Percentiles rank a stretch among this genome's conserved stretches.
Conservation (phyloP, 2,888 invertebrate genomes). For the Orthosia gothica region DNA sequence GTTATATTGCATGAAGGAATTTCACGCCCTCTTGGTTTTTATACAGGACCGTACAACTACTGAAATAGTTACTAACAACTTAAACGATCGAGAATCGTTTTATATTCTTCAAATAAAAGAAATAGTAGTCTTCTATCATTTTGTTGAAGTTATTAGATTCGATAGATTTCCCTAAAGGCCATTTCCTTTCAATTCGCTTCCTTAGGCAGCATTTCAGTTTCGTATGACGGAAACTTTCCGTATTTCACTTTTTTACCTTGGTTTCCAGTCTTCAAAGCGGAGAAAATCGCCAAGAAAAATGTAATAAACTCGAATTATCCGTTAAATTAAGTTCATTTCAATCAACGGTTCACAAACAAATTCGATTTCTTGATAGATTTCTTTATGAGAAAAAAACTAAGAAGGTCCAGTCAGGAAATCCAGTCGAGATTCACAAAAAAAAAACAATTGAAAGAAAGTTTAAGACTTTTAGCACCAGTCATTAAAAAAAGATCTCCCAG, state of each 20-base stretch:
- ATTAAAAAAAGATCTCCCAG: no score
- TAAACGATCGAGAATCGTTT: constrained; percentile 31
- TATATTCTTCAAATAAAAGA: constrained; percentile 5
- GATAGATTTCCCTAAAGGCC: constrained; percentile 47
- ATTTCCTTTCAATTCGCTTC: constrained; percentile 23
- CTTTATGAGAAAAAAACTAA: neutral
- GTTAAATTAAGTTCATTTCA: constrained; percentile 43
- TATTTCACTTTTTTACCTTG: constrained; percentile 9
- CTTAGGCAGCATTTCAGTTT: constrained; percentile 22
- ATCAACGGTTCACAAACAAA: constrained; percentile 12
- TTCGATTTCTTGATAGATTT: constrained; percentile 9
- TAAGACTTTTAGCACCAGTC: no score
- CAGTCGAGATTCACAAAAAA: no score
- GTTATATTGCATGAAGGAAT: no score
- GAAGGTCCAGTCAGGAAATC: neutral
- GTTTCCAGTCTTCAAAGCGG: neutral
- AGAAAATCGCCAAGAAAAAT: constrained; percentile 10
- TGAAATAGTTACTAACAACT: neutral
- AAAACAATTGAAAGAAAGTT: no score
- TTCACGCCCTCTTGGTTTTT: no score
- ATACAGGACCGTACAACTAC: neutral
- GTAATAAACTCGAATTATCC: constrained; percentile 20
- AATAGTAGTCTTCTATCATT: constrained; percentile 24
- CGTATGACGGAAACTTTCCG: constrained; percentile 30
- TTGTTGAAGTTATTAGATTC: constrained; percentile 27